Evolutionary conservation across 2,797 vertebrate genomes (phyloP).

Genomic region (Eutrigla gurnardus): DNA sequence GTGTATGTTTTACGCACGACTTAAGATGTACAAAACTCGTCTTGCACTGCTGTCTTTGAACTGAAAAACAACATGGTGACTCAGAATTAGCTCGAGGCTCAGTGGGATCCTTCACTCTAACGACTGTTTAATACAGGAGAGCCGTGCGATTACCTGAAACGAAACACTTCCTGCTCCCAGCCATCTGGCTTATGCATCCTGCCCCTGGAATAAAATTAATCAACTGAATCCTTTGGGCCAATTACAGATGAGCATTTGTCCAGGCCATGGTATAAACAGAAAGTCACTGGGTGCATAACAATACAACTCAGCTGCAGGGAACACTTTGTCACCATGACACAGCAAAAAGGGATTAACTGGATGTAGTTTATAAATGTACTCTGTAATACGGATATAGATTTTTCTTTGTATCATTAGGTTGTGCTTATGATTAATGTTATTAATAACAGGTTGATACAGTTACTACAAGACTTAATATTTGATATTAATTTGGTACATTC

Average conservation of each 20-base stretch:
- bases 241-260: constrained; percentile 67
- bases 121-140: constrained; percentile 25
- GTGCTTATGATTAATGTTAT: constrained; percentile 43
- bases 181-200: constrained; percentile 22
- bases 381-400: constrained; percentile 21
- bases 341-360: constrained; percentile 56
- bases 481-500: constrained; percentile 16
- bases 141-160: constrained; percentile 47
- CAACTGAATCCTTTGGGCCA: constrained; percentile 52
- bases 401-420: constrained; percentile 30
- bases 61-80: constrained; percentile 25
- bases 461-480: constrained; percentile 15
- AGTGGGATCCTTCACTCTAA: constrained; percentile 33
- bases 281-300: constrained; percentile 58
- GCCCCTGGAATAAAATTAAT: constrained; percentile 45
- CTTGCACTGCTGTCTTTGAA: constrained; percentile 12
- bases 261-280: constrained; percentile 65
- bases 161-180: constrained; percentile 47
- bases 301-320: constrained; percentile 48
- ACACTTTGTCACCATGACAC: constrained; percentile 56
- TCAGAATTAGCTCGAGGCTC: constrained; percentile 23
- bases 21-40: not conserved
- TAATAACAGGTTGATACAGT: constrained; percentile 37
- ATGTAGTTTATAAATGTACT: constrained; percentile 35
- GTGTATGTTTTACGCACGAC: not conserved